Percentiles rank a stretch among this genome's conserved stretches.
These are phyloP conservation scores for Pristiophorus japonicus DNA, from an alignment of 2,113 vertebrate species.

Conservation along the genomic window DNA sequence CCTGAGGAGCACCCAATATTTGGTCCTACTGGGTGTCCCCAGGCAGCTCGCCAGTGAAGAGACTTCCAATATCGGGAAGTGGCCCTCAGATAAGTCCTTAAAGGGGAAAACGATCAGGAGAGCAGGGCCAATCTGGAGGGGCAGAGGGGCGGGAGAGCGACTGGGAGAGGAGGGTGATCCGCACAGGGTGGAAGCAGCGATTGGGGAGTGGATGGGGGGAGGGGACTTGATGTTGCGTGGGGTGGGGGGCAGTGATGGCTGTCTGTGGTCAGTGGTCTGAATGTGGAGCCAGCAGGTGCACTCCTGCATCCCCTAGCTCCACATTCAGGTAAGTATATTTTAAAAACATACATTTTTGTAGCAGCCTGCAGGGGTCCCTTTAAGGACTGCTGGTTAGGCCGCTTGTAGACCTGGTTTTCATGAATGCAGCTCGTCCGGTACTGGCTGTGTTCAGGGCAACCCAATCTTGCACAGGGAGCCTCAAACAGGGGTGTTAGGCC, in stretches of 20 bases:
- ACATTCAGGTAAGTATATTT: neutral
- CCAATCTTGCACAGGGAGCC: neutral
- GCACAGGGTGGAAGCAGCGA: neutral
- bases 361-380: neutral
- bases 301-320: neutral
- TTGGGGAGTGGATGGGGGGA: too few species aligned
- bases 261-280: neutral
- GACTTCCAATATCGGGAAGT: neutral
- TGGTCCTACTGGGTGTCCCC: neutral
- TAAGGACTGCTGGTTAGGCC: neutral
- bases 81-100: neutral
- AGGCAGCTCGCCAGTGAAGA: neutral
- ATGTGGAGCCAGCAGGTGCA: neutral
- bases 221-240: neutral
- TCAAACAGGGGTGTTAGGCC: neutral
- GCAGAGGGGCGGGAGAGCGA: too few species aligned
- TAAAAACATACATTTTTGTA: neutral
- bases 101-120: neutral
- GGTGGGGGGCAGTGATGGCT: neutral
- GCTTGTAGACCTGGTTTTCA: neutral
- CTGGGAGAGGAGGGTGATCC: neutral
- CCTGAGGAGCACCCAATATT: neutral
- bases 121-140: too few species aligned
- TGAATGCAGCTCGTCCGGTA: neutral
- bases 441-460: neutral